A percentile compares a stretch with the other conserved stretches of the same genome.
Conservation (phyloP, 1,140 invertebrate genomes). For the Drosophila nigromelanica region DNA sequence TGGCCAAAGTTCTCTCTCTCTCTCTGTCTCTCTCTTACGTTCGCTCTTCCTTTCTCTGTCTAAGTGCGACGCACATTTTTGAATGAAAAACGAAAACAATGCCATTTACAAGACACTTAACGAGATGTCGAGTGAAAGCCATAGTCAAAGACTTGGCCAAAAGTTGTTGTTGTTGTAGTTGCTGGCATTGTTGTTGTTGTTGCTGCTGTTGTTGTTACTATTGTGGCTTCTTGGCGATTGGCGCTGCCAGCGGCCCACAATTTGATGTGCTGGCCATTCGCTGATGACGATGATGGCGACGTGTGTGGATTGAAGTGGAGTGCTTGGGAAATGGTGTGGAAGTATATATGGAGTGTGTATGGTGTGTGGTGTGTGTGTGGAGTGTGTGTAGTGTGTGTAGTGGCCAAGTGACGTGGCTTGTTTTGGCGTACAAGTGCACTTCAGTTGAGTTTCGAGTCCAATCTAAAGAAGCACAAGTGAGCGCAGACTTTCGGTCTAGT, state of each 20-base stretch:
- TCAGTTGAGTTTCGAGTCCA: slow-evolving; percentile 79
- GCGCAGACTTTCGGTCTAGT: slow-evolving; percentile 80
- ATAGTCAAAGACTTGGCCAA: slow-evolving; percentile 28
- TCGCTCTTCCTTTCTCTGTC: slow-evolving; percentile 4
- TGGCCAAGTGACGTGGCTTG: slow-evolving; percentile 79
- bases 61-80: slow-evolving; percentile 68
- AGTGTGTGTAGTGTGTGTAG: slow-evolving; percentile 46
- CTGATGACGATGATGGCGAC: slow-evolving; percentile 35
- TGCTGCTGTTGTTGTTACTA: slow-evolving; percentile 58
- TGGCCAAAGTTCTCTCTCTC: neutral
- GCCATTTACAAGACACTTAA: slow-evolving; percentile 81
- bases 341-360: slow-evolving; percentile 39
- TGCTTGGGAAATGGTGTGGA: slow-evolving; percentile 32
- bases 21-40: neutral
- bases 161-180: slow-evolving; percentile 21
- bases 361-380: slow-evolving; percentile 4
- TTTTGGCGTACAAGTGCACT: slow-evolving; percentile 81
- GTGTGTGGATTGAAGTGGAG: slow-evolving; percentile 46
- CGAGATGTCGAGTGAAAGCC: slow-evolving; percentile 79
- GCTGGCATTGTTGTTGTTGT: slow-evolving; percentile 8
- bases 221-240: slow-evolving; percentile 57
- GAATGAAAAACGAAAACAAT: slow-evolving; percentile 81
- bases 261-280: slow-evolving; percentile 70
- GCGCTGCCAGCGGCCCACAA: slow-evolving; percentile 51
- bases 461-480: slow-evolving; percentile 81